Evolutionary conservation across 2,797 vertebrate genomes (phyloP).

Genomic region (Peromyscus aztecus): DNA sequence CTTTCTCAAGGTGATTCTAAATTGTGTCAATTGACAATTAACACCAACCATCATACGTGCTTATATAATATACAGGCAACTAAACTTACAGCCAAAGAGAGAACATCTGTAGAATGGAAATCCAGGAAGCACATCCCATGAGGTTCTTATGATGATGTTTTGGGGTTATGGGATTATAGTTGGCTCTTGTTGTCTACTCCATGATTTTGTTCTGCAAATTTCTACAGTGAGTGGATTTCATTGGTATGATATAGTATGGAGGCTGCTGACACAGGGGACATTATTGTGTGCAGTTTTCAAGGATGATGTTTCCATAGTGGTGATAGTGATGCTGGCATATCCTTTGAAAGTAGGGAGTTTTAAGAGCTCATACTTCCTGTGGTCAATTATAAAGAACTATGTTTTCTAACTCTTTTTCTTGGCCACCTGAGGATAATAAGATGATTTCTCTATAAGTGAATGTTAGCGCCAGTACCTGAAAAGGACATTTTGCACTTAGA

Average conservation of each 20-base stretch:
- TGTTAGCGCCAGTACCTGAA: background rate
- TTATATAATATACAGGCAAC: background rate
- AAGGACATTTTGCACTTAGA: background rate
- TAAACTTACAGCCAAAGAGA: background rate
- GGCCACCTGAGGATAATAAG: slow-evolving; percentile 34
- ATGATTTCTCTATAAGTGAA: background rate
- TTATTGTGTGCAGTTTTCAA: slow-evolving; percentile 21
- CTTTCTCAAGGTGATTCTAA: background rate
- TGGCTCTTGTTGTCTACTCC: background rate
- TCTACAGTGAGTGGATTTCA: background rate
- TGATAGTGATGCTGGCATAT: slow-evolving; percentile 2
- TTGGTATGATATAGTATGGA: slow-evolving; percentile 22
- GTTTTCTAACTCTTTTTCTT: slow-evolving; percentile 22
- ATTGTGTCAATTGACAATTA: background rate
- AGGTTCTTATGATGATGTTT: background rate
- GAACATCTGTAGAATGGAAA: background rate
- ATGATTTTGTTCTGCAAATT: background rate
- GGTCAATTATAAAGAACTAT: slow-evolving; percentile 56
- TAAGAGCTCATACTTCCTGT: slow-evolving; percentile 53
- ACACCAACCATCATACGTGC: background rate
- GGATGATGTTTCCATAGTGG: background rate
- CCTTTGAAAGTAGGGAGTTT: slow-evolving; percentile 30
- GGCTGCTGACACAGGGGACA: slow-evolving; percentile 42
- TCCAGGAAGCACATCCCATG: background rate
- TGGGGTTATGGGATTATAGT: background rate